Evolutionary conservation across 2,888 invertebrate genomes (phyloP).

Genomic region (Dryocosmus kuriphilus): DNA sequence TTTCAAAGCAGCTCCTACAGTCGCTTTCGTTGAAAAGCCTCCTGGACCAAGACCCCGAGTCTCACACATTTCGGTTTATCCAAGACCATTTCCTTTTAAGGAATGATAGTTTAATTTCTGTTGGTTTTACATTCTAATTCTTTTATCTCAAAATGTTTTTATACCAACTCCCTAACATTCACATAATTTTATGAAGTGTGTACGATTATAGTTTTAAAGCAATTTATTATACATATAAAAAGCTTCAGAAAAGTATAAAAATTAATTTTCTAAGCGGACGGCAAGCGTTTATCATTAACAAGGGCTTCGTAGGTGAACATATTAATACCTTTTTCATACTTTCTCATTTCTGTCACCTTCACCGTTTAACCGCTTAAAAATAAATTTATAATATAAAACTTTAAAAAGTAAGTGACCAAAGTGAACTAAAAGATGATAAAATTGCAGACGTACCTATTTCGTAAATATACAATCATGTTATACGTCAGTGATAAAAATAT

Average conservation of each 20-base stretch:
- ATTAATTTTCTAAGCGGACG: no score
- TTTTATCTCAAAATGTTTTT: not conserved
- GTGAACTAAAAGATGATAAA: not conserved
- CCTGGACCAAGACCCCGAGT: conserved; percentile 67
- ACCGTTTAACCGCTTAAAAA: not conserved
- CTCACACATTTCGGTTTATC: conserved; percentile 77
- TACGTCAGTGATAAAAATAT: no score
- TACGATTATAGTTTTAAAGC: not conserved
- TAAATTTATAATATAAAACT: not conserved
- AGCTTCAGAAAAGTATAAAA: no score
- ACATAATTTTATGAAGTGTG: not conserved
- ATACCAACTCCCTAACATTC: not conserved
- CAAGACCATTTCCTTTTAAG: conserved; percentile 74
- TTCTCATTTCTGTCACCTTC: no score
- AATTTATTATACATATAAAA: no score
- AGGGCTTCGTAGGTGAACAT: no score
- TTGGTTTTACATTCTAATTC: not conserved
- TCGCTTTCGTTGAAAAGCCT: conserved; percentile 65
- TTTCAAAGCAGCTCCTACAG: conserved; percentile 71
- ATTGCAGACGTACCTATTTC: not conserved
- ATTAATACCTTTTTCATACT: no score
- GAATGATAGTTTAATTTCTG: conserved; percentile 61
- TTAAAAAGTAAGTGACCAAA: not conserved
- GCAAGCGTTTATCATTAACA: not conserved
- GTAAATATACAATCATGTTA: no score